Base-by-base conservation (phyloP, 2,888 invertebrate genomes). In the Drosophila affinis region DNA sequence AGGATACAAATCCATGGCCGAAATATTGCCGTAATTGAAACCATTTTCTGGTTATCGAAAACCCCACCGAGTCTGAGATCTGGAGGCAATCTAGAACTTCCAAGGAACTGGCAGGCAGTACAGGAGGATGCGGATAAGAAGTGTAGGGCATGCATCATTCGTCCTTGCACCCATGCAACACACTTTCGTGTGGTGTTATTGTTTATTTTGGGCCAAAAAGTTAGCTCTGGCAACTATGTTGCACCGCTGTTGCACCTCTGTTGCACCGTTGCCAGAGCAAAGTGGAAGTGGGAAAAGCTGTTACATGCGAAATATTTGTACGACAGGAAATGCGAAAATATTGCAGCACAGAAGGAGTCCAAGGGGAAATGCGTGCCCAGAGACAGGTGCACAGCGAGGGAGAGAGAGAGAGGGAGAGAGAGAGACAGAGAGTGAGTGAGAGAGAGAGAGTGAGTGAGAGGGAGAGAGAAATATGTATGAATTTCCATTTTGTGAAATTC, bases 281-380 rank as follows among this genome's bases (percentile, higher is more conserved):
- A 63, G 72, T 65, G 52, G 73, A 63, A 64, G 46, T 54, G 55
- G 77, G 77, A 62, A 71, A 85, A 71, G 67, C 78, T 77, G 78
- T 70, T 79, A 80, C 87, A 83, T 70, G 87, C 57, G 68, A 82
- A 88, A 83, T 88, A 88, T 83, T 83, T 83, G 88, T 83, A 76
- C 73, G 54, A 76, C 87, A 80, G 86, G 77, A 85, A 75, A 79
- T 82, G 83, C 73, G 70, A 81, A 78, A 87, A 81, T 85, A 78
- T 87, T 63, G 74, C 56, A 72, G 58, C 67, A 27, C 18, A 47
- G 62, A 34, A n/a, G n/a, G n/a, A n/a, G n/a, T n/a, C 56, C 61
- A 63, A 49, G 74, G 49, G 54, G 59, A 81, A 49, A 49, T 24
- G 58, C 49, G 44, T 49, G 9, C 44, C 27, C 29, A 29, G 29